These are phyloP conservation scores for Dendronephthya gigantea DNA, from an alignment of 64 coral and sea anemone genomes.

Conservation along the genomic window DNA sequence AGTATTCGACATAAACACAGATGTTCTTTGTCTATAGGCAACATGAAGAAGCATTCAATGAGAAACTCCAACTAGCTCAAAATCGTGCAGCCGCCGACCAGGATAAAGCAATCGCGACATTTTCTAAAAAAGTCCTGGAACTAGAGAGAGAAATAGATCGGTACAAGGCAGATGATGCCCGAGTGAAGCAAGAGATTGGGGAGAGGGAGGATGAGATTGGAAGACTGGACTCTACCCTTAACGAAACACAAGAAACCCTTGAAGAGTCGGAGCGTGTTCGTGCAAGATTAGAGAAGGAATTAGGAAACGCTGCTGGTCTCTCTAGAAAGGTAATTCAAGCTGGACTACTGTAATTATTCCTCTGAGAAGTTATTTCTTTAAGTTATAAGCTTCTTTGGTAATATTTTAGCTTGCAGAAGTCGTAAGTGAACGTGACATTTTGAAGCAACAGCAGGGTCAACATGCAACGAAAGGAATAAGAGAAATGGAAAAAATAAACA, in stretches of 20 bases:
- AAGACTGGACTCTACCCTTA: conserved; percentile 60
- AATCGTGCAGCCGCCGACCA: conserved; percentile 56
- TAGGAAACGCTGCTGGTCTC: conserved; percentile 69
- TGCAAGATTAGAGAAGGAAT: conserved; percentile 78
- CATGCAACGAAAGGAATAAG: conserved; percentile 79
- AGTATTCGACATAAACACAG: neutral
- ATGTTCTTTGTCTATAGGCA: conserved; percentile 34
- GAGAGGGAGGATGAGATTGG: conserved; percentile 88
- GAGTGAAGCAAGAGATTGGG: conserved; percentile 50
- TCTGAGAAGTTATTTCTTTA: too few relatives aligned
- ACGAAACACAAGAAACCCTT: conserved; percentile 70
- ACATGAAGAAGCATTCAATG: conserved; percentile 41
- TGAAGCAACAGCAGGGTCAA: conserved; percentile 89
- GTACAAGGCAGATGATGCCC: conserved; percentile 61
- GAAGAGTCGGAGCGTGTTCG: conserved; percentile 50
- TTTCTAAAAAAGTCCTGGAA: conserved; percentile 57
- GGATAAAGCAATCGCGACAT: conserved; percentile 56
- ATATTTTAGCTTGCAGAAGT: conserved; percentile 76
- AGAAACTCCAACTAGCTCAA: conserved; percentile 70
- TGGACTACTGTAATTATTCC: too few relatives aligned
- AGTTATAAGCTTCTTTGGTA: neutral
- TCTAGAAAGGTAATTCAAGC: conserved; percentile 56
- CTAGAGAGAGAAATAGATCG: conserved; percentile 67
- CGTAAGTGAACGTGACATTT: conserved; percentile 60
- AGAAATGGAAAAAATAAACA: conserved; percentile 78